Evolutionary conservation across 1,140 invertebrate species (phyloP).

Genomic region (Drosophila elegans): DNA sequence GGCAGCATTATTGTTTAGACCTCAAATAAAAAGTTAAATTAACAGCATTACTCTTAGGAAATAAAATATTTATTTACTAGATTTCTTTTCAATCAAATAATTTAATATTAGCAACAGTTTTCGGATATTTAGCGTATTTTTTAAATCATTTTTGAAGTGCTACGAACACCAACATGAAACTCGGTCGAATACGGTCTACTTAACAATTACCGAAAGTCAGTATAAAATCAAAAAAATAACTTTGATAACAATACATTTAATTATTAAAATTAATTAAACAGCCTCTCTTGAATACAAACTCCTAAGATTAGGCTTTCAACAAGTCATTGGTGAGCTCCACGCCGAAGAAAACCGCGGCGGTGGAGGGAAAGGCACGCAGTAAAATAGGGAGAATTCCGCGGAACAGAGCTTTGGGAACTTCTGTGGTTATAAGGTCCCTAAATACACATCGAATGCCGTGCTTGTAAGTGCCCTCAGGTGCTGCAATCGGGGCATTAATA

Average conservation of each 20-base stretch:
- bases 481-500: conserved; percentile 85
- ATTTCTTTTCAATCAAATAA: no score
- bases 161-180: no score
- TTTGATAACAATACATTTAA: conserved; percentile 4
- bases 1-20: no score
- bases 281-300: conserved; percentile 34
- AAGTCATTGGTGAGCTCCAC: conserved; percentile 80
- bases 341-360: conserved; percentile 95
- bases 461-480: conserved; percentile 95
- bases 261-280: conserved; percentile 14
- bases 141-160: no score
- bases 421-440: conserved; percentile 90
- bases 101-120: no score
- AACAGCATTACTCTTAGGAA: no score
- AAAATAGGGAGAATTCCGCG: conserved; percentile 94
- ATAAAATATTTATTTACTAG: no score
- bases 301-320: conserved; percentile 37
- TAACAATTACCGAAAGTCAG: background rate
- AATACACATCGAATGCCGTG: conserved; percentile 95
- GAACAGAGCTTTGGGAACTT: conserved; percentile 92
- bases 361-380: conserved; percentile 96
- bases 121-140: no score
- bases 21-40: no score
- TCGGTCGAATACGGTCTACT: no score
- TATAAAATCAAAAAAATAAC: background rate